Base-by-base conservation (phyloP, 1,140 invertebrate genomes). In the Drosophila kanapiae region DNA sequence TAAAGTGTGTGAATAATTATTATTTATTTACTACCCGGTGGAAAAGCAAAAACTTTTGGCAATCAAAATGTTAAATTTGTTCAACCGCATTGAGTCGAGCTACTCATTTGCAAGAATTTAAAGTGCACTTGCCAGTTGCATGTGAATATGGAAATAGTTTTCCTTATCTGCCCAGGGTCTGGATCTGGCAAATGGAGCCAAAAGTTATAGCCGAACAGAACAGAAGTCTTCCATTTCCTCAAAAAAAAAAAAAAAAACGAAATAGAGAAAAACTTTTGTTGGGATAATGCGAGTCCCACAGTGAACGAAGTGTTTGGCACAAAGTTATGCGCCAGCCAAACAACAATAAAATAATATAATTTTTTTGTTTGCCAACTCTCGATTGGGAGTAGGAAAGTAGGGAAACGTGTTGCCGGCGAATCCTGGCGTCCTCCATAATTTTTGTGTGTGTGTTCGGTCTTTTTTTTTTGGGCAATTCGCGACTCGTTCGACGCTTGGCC, bases 51-150 rank as follows among this genome's bases (percentile, higher is more conserved):
- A 65, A 68, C 13, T 72, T 77, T 60, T 67, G 72, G 63, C 74
- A 42, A 56, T 75, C 51, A 64, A 75, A 75, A n/a, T 9, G 48
- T 16, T 23, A 48, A 53, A 54, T n/a, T 47, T 64, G 43, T 65
- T 38, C 35, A 31, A 56, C 38, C 42, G 78, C 64, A 81, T 61
- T 75, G 58, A 83, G 64, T 40, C 57, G 75, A 64, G 75, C 65
- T 53, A 84, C 79, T 90, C 90, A 91, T 91, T 91, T 91, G 90
- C 82, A 90, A 91, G 90, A 91, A 91, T 91, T 91, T 91, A 91
- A 91, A 91, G 85, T 91, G 83, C 90, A 91, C 90, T 91, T 91
- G 77, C 63, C 65, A 90, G 80, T 75, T 88, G 80, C 80, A 83
- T 80, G 65, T 31, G 83, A 67, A 74, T 70, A 60, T 77, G 68